Conservation (phyloP, 1,140 invertebrate species). For the Bombus waltoni region DNA sequence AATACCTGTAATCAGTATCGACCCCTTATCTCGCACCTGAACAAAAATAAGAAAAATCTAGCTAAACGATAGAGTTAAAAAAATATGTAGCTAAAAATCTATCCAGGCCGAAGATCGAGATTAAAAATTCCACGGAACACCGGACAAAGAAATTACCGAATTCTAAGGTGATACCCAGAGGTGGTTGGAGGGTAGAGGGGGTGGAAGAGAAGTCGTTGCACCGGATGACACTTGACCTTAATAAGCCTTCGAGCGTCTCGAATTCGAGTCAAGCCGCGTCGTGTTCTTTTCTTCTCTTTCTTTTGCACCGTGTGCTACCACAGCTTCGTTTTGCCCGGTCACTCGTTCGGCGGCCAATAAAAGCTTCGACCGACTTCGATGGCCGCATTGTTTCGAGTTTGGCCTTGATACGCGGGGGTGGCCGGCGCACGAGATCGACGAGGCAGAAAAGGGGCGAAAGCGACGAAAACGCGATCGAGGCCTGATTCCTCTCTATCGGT, state of each 20-base stretch:
- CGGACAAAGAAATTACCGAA: slow-evolving; percentile 5
- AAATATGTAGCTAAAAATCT: background rate
- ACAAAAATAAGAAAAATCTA: background rate
- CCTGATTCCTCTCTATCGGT: background rate
- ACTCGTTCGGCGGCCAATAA: slow-evolving; percentile 5
- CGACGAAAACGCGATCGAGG: slow-evolving; percentile 15
- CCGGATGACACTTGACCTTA: slow-evolving; percentile 77
- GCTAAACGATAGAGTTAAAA: background rate
- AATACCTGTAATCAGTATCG: background rate
- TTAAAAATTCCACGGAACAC: background rate
- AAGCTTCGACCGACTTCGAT: slow-evolving; percentile 30
- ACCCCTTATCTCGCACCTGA: too few species aligned
- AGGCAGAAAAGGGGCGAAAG: background rate
- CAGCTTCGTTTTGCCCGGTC: background rate
- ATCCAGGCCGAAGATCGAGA: background rate
- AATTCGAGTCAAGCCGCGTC: slow-evolving; percentile 49
- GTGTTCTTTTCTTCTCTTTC: background rate
- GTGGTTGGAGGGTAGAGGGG: too few species aligned
- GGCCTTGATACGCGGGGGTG: slow-evolving; percentile 33
- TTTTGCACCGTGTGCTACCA: background rate
- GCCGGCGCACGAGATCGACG: background rate
- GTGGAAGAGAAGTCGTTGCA: slow-evolving; percentile 35
- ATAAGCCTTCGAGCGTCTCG: slow-evolving; percentile 76
- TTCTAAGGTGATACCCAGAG: background rate
- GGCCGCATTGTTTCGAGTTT: slow-evolving; percentile 29